A percentile compares a stretch with the other conserved stretches of the same genome.
Conservation (phyloP, 2,797 vertebrate species). For the Synaphobranchus kaupii region DNA sequence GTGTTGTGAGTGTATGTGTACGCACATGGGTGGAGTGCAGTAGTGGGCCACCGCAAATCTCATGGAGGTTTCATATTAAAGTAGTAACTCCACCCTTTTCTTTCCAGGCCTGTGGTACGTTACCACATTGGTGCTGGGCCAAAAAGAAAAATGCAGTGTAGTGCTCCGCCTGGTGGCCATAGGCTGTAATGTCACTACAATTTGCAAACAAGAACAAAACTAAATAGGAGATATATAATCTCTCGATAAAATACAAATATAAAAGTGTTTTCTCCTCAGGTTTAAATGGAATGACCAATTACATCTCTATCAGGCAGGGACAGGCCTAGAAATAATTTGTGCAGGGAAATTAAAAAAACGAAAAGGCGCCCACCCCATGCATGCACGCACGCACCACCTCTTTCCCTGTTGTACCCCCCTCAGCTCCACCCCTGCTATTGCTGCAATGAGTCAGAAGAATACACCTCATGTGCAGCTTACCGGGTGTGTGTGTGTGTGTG, state of each 20-base stretch:
- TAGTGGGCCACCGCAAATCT: neutral
- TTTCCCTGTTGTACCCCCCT: no score
- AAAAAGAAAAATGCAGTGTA: conserved; percentile 16
- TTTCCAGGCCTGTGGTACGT: neutral
- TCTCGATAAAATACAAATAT: neutral
- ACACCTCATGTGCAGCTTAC: neutral
- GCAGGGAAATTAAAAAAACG: neutral
- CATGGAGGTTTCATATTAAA: neutral
- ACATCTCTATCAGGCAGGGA: neutral
- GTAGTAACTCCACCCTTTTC: neutral
- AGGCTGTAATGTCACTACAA: neutral
- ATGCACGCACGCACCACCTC: neutral
- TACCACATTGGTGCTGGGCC: neutral
- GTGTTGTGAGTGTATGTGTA: neutral
- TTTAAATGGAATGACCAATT: neutral
- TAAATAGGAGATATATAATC: neutral
- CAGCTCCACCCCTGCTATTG: no score
- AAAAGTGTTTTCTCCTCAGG: neutral
- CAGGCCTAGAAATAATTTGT: neutral
- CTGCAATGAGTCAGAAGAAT: no score
- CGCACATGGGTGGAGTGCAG: neutral
- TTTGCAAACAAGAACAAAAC: neutral
- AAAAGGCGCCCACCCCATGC: no score
- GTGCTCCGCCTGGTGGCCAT: conserved; percentile 41
- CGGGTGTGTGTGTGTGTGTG: neutral